A percentile compares a stretch with the other conserved stretches of the same genome.
These are phyloP conservation scores for Vulpes vulpes DNA, from an alignment of 2,113 vertebrate genomes.

Conservation along the genomic window DNA sequence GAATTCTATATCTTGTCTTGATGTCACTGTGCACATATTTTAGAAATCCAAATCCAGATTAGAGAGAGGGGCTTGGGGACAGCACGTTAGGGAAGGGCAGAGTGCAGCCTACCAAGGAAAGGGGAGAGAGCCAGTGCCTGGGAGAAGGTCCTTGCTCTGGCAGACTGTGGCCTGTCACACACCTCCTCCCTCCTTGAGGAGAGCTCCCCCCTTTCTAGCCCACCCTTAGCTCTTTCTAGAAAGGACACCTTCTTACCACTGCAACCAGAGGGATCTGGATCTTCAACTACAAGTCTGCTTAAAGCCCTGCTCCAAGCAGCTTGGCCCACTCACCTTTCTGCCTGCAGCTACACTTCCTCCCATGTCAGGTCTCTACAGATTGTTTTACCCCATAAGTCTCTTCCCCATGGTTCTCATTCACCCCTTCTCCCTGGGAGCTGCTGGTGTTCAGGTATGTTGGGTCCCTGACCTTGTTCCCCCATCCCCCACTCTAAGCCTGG, in stretches of 20 bases:
- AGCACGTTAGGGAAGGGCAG: no score
- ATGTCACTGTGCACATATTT: background rate
- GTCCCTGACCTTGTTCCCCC: background rate
- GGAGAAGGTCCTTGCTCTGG: background rate
- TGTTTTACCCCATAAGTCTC: background rate
- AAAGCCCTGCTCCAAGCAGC: no score
- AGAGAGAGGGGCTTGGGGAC: background rate
- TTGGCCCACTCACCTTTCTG: background rate
- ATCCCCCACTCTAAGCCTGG: no score
- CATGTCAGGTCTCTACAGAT: fast-evolving
- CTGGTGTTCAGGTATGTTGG: fast-evolving
- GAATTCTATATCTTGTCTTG: background rate
- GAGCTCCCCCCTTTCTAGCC: background rate
- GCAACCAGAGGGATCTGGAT: background rate
- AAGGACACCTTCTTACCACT: background rate
- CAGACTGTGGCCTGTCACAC: fast-evolving
- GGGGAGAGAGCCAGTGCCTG: background rate
- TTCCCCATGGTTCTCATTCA: background rate
- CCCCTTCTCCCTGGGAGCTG: no score
- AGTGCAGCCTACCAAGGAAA: no score
- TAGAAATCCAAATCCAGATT: background rate
- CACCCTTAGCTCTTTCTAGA: background rate
- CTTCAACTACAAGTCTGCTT: background rate
- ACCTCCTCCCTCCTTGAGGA: background rate
- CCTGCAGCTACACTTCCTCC: background rate